Base-by-base conservation (phyloP, 2,888 invertebrate genomes). In the Serripes groenlandicus region DNA sequence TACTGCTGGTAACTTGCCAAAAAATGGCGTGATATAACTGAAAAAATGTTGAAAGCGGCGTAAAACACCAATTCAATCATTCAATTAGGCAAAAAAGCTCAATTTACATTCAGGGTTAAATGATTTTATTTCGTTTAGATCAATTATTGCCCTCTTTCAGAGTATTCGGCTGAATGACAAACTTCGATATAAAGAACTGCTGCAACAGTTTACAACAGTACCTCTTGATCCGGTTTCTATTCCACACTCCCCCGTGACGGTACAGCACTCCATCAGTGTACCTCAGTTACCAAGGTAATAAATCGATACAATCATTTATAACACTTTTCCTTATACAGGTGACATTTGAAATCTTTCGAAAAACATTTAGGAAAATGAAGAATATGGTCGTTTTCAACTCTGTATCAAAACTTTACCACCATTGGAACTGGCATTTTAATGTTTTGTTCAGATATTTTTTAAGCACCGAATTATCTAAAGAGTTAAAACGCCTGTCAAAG, bases 141-240 rank as follows among this genome's bases (percentile, higher is more conserved):
- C 49, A 21, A 21, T 49, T 3, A 49, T 49, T 49, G 7, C 49
- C 49, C 15, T 76, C 64, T 83, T 86, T 18, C 86, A 93, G 92
- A 90, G 90, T 83, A 81, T 92, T 11, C 85, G 90, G 35, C 75
- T 92, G 35, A 91, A 91, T 60, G 92, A 93, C 62, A 91, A 89
- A 80, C 90, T 90, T 23, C 81, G 89, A 23, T 93, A 92, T 74
- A 81, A 90, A 42, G 87, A 89, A 76, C 79, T 93, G 28, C 80
- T 93, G 3, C 90, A 92, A 83, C 90, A 91, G 54, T 91, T 89
- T 73, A 91, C 90, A 28, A 78, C 84, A 60, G 81, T 88, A 18
- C 83, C 86, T 18, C 66, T 88, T 9, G 78, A 72, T 21, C 34
- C 54, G 21, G 54, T 42, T 21, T 71, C 37, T 26, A 49, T 56